Evolutionary conservation across 2,113 vertebrate genomes (phyloP).

Genomic region (Pseudorhombus dupliciocellatus): DNA sequence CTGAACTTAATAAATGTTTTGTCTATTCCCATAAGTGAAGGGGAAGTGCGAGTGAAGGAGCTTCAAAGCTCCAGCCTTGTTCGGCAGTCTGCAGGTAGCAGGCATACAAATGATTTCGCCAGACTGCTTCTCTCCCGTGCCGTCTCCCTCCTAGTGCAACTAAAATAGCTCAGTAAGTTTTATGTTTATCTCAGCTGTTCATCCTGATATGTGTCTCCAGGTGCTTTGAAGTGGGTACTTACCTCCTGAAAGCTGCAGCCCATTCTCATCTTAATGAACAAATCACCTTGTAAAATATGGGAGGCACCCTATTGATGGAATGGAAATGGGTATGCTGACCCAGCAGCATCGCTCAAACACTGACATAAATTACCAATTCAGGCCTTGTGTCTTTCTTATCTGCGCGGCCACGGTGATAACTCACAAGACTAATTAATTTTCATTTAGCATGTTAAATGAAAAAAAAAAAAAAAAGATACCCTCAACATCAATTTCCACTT

Average conservation of each 20-base stretch:
- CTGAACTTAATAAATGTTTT: conserved; percentile 38
- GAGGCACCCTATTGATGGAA: conserved; percentile 70
- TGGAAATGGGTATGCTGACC: conserved; percentile 75
- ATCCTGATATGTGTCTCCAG: conserved; percentile 59
- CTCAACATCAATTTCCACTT: conserved; percentile 5
- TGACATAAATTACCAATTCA: conserved; percentile 68
- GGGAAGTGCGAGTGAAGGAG: conserved; percentile 22
- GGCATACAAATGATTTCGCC: conserved; percentile 42
- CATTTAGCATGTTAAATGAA: conserved; percentile 17
- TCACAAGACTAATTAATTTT: conserved; percentile 68
- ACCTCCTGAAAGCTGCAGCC: conserved; percentile 59
- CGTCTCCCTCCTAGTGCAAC: conserved; percentile 21
- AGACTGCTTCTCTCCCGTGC: conserved; percentile 28
- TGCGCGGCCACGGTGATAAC: conserved; percentile 45
- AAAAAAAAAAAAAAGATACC: conserved; percentile 1
- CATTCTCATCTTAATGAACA: conserved; percentile 69
- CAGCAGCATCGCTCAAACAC: conserved; percentile 59
- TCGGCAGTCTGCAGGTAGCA: conserved; percentile 48
- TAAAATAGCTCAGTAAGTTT: conserved; percentile 52
- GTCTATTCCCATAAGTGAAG: conserved; percentile 34
- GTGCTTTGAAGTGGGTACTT: conserved; percentile 61
- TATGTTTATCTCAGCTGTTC: conserved; percentile 57
- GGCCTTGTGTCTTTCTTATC: conserved; percentile 59
- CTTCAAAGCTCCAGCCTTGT: conserved; percentile 41
- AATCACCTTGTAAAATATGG: conserved; percentile 73